Evolutionary conservation across 2,113 vertebrate genomes (phyloP), one percentile per base, ranked within the genome.

Genomic region (Daubentonia madagascariensis): DNA sequence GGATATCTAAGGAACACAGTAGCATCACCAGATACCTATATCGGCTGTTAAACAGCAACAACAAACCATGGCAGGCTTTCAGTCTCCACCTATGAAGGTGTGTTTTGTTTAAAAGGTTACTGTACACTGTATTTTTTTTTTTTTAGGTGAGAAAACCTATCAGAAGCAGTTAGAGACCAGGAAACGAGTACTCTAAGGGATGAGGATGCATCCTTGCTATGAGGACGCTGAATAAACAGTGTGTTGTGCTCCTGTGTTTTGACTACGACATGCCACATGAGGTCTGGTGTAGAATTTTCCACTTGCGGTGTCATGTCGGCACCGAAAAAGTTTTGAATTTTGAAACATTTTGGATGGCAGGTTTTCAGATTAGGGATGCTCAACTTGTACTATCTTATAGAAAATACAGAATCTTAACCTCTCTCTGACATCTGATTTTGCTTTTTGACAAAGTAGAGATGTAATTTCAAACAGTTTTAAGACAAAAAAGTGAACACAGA

Each of bases 381-480:
- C 43, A 48, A 45, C 28, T 7, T 76, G 25, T 84, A 7, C 16
- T 50, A 6, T 76, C 3, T 80, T 80, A 11, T 35, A 79, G 37
- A 95, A 83, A 80, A 89, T 40, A 45, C 2, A 40, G 52, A 35
- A 11, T 79, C 22, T 40, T 88, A 43, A 91, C 76, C 22, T 10
- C 50, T 72, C 7, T n/a, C 17, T 23, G 73, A 20, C 22, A n/a
- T 73, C 65, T 43, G 35, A 48, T 78, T 90, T 90, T 90, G 28
- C 28, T 70, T 94, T 97, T 40, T 83, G 54, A 81, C 45, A 86
- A 89, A 94, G 23, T 54, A 70, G 23, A 95, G n/a, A 45, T 50
- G 8, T 50, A 78, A 80, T 93, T 85, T 96, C 50, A 96, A 95
- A 37, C 57, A 30, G 79, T 40, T 92, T 96, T 93, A 93, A 96